These are phyloP conservation scores for Phorcus lineatus DNA, from an alignment of 2,888 invertebrate genomes.

Conservation along the genomic window DNA sequence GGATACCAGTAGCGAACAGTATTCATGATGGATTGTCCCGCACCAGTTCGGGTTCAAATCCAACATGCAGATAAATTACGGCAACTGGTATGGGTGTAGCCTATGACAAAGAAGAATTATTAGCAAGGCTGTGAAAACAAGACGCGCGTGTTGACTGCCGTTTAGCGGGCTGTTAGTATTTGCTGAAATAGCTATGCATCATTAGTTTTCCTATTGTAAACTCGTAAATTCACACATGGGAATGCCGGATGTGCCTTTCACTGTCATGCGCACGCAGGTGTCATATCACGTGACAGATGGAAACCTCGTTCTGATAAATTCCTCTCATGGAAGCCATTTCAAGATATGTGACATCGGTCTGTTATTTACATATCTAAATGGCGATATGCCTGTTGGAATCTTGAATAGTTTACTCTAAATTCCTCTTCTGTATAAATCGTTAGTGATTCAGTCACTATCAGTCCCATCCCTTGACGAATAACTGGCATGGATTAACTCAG, in stretches of 20 bases:
- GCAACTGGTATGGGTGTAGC: not conserved
- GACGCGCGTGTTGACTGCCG: not conserved
- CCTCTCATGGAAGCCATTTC: not conserved
- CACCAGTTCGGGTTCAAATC: not conserved
- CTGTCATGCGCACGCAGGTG: constrained; percentile 3
- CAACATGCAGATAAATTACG: not conserved
- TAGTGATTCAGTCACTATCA: no score
- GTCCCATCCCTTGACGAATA: no score
- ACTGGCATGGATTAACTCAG: no score
- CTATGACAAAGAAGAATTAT: not conserved
- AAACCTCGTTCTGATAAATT: not conserved
- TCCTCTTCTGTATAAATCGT: no score
- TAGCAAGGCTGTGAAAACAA: not conserved
- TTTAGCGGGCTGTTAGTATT: constrained; percentile 3
- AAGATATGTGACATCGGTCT: not conserved
- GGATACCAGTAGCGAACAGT: no score
- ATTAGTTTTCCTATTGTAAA: constrained; percentile 11
- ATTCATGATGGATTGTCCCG: not conserved
- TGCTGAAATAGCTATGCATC: constrained; percentile 1
- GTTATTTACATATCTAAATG: no score
- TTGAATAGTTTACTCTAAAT: no score
- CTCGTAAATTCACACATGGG: not conserved
- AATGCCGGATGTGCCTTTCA: not conserved
- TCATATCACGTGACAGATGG: constrained; percentile 10
- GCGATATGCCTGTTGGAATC: no score